These are phyloP conservation scores for Drosophila vallismaia DNA, from an alignment of 2,888 invertebrate species.

Conservation along the genomic window DNA sequence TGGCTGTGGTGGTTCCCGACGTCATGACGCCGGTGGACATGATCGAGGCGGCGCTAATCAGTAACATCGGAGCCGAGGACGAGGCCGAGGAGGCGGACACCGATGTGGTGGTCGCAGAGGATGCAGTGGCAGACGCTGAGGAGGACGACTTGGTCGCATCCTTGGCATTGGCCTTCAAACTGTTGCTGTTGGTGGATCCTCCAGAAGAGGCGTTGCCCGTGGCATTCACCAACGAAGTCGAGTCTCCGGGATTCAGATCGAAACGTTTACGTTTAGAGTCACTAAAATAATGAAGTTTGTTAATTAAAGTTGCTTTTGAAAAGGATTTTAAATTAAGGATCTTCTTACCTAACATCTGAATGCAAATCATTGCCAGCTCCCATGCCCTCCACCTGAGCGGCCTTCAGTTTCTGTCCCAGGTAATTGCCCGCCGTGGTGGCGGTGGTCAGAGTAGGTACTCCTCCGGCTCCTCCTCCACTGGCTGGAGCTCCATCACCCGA, in stretches of 20 bases:
- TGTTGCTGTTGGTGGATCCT: constrained; percentile 41
- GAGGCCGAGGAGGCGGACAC: constrained; percentile 5
- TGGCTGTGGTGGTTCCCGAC: constrained; percentile 43
- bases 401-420: constrained; percentile 82
- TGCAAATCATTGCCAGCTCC: constrained; percentile 80
- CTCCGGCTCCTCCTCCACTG: constrained; percentile 13
- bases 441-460: constrained; percentile 68
- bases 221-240: constrained; percentile 25
- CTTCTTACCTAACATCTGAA: constrained; percentile 81
- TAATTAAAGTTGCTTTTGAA: neutral
- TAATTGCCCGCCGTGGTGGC: constrained; percentile 80
- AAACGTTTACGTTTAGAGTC: constrained; percentile 83
- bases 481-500: constrained; percentile 1
- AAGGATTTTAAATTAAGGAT: neutral
- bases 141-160: constrained; percentile 20
- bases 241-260: constrained; percentile 65
- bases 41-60: constrained; percentile 48
- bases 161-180: constrained; percentile 42
- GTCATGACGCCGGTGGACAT: constrained; percentile 50
- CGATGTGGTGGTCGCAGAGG: constrained; percentile 10
- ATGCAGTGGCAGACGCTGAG: neutral
- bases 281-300: constrained; percentile 56
- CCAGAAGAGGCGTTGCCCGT: constrained; percentile 45
- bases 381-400: constrained; percentile 80
- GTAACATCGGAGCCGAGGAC: constrained; percentile 35